Evolutionary conservation across 1,140 invertebrate genomes (phyloP).

Genomic region (Campodea augens): DNA sequence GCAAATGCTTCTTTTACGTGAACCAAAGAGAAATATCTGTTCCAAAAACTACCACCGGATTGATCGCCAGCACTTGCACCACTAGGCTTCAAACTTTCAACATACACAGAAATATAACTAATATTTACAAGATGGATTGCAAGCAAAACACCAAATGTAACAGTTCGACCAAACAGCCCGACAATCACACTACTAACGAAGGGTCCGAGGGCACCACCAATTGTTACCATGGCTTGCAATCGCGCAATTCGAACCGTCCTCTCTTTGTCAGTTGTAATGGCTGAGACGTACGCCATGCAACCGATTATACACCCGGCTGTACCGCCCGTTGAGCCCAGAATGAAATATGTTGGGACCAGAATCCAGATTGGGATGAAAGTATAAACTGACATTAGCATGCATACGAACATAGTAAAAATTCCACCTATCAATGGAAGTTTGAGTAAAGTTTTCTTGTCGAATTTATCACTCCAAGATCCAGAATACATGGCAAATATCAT

Average conservation of each 20-base stretch:
- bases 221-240: slow-evolving; percentile 28
- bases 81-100: background rate
- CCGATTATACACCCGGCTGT: slow-evolving; percentile 23
- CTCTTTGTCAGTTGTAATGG: slow-evolving; percentile 18
- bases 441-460: slow-evolving; percentile 25
- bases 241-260: slow-evolving; percentile 25
- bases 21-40: slow-evolving; percentile 6
- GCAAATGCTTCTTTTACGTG: slow-evolving; percentile 18
- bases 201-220: slow-evolving; percentile 24
- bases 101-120: background rate
- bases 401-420: slow-evolving; percentile 20
- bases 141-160: background rate
- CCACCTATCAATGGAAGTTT: slow-evolving; percentile 25
- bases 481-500: slow-evolving; percentile 20
- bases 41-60: background rate
- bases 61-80: background rate
- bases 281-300: slow-evolving; percentile 27
- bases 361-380: slow-evolving; percentile 17
- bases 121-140: background rate
- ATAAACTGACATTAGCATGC: slow-evolving; percentile 22
- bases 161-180: background rate
- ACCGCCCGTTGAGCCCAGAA: slow-evolving; percentile 26
- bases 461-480: slow-evolving; percentile 18
- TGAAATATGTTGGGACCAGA: slow-evolving; percentile 21
- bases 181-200: background rate